A percentile compares a stretch with the other conserved stretches of the same genome.
phyloP scores from a whole-genome alignment of 1,140 invertebrate genomes.

The Drosophila suzukii region DNA sequence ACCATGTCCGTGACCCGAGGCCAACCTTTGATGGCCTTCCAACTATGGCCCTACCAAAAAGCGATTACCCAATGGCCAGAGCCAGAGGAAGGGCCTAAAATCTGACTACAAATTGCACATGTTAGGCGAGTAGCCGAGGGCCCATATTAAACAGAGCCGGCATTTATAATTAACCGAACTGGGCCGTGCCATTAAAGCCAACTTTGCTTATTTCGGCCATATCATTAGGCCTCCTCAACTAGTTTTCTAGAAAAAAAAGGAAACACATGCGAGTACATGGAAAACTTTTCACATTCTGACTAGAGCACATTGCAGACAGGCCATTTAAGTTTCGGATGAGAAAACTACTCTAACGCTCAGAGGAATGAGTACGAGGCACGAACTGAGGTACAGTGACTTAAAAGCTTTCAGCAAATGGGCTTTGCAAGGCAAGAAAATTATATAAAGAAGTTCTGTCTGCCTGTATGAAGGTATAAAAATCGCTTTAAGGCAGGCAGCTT shows the following conservation, averaged over 20 bases:
- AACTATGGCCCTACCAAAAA: slow-evolving; percentile 40
- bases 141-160: slow-evolving; percentile 30
- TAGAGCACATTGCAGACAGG: slow-evolving; percentile 12
- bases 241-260: slow-evolving; percentile 4
- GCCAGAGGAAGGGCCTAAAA: slow-evolving; percentile 5
- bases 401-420: slow-evolving; percentile 14
- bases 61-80: slow-evolving; percentile 53
- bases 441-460: slow-evolving; percentile 9
- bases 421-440: slow-evolving; percentile 6
- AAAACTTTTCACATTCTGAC: slow-evolving; percentile 46
- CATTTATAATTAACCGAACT: slow-evolving; percentile 56
- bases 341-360: slow-evolving; percentile 27
- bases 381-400: slow-evolving; percentile 21
- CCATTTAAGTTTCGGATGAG: slow-evolving; percentile 37
- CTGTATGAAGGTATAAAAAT: background rate
- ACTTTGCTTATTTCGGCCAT: slow-evolving; percentile 36
- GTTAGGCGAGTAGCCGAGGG: slow-evolving; percentile 24
- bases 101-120: slow-evolving; percentile 39
- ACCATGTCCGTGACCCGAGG: slow-evolving; percentile 41
- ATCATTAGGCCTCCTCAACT: slow-evolving; percentile 23
- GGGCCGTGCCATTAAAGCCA: slow-evolving; percentile 33
- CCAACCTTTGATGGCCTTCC: slow-evolving; percentile 44
- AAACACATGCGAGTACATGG: slow-evolving; percentile 10
- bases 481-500: background rate
- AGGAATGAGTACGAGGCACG: slow-evolving; percentile 11